phyloP scores from a whole-genome alignment of 2,113 vertebrate genomes.

The Cranoglanis bouderius region DNA sequence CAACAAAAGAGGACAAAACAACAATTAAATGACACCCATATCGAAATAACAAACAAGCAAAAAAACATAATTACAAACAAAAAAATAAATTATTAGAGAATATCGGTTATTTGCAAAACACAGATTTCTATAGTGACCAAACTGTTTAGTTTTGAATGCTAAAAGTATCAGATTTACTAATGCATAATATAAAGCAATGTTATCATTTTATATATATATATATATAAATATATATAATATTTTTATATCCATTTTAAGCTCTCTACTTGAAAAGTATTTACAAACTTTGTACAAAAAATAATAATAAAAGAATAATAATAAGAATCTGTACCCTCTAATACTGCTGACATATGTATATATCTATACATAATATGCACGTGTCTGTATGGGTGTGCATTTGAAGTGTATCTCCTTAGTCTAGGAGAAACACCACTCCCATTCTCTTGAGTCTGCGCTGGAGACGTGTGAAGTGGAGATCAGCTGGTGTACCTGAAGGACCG shows the following conservation, averaged over 20 bases:
- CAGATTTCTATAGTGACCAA: background rate
- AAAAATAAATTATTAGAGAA: background rate
- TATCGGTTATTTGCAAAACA: background rate
- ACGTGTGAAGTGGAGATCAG: background rate
- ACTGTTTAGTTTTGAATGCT: background rate
- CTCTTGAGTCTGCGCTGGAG: conserved; percentile 68
- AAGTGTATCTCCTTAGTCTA: conserved; percentile 37
- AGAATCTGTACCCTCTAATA: background rate
- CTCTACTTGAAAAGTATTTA: background rate
- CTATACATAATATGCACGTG: background rate
- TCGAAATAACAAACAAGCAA: background rate
- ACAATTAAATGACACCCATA: background rate
- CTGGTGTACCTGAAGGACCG: conserved; percentile 65
- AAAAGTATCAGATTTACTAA: background rate
- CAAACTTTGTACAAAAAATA: background rate
- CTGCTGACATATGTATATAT: background rate
- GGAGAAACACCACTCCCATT: conserved; percentile 65
- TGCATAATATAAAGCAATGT: background rate
- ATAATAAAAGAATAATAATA: background rate
- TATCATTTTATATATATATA: too few species aligned
- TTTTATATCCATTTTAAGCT: background rate
- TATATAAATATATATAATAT: too few species aligned
- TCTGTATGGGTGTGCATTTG: background rate
- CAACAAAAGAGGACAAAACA: conserved; percentile 9
- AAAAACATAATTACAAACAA: background rate